These are phyloP conservation scores for Python bivittatus DNA, from an alignment of 2,113 vertebrate species.

Conservation along the genomic window DNA sequence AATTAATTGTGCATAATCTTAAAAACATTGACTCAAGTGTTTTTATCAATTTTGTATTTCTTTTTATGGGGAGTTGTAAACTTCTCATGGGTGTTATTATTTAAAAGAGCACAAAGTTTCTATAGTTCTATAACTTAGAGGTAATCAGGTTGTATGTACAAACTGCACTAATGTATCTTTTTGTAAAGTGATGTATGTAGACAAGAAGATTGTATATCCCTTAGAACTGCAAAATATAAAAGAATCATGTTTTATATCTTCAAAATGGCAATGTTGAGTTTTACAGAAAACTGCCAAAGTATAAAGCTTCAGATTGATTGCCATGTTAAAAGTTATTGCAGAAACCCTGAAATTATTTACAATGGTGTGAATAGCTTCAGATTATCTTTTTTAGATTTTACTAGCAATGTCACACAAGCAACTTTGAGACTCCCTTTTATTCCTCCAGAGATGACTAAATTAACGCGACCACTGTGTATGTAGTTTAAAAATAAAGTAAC, in stretches of 20 bases:
- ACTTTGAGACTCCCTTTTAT: neutral
- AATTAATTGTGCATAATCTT: neutral
- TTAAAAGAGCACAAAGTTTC: slow-evolving; percentile 63
- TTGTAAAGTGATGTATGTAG: slow-evolving; percentile 68
- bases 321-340: slow-evolving; percentile 36
- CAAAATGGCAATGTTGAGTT: slow-evolving; percentile 53
- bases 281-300: slow-evolving; percentile 69
- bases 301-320: slow-evolving; percentile 51
- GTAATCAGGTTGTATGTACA: slow-evolving; percentile 67
- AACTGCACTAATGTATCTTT: slow-evolving; percentile 65
- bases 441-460: neutral
- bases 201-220: slow-evolving; percentile 63
- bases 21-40: neutral
- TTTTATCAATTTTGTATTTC: slow-evolving; percentile 20
- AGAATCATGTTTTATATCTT: slow-evolving; percentile 58
- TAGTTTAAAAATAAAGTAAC: slow-evolving; percentile 23
- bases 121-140: slow-evolving; percentile 39
- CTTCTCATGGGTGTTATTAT: slow-evolving; percentile 50
- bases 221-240: slow-evolving; percentile 61
- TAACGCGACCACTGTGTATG: slow-evolving; percentile 3
- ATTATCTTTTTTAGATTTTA: slow-evolving; percentile 19
- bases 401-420: slow-evolving; percentile 11
- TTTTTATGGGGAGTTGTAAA: slow-evolving; percentile 43
- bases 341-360: slow-evolving; percentile 29
- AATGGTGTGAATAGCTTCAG: neutral